Base-by-base conservation (phyloP, 2,797 vertebrate genomes). In the Todus mexicanus region DNA sequence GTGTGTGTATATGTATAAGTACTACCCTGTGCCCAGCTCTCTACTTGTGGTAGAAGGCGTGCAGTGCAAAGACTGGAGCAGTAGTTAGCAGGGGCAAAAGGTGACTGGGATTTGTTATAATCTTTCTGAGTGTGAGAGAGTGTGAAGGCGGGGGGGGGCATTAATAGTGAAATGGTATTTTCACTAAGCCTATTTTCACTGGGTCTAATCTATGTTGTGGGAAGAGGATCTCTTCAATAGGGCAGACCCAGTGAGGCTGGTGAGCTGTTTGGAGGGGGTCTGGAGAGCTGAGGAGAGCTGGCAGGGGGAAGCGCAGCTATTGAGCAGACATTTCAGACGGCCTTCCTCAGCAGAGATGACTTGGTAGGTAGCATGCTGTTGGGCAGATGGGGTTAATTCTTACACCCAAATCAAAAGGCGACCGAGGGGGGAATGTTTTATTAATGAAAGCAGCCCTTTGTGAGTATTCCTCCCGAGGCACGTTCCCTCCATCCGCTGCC, bases 371-470 rank as follows among this genome's bases (percentile, higher is more conserved):
- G 93, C 2, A 2, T 92, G 91, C 89, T 91, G 91, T 91, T 96
- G 94, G 93, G 89, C 95, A 96, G 94, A 95, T 95, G 92, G 96
- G 95, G 95, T 96, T 96, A 96, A 96, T 95, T 95, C 93, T 95
- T 96, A 96, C 95, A 93, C 95, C 94, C 94, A 96, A 96, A 96
- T 96, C 93, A 96, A 95, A 96, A 96, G 95, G 92, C 91, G 43
- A 95, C 92, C 5, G 87, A 93, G 94, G 92, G 96, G 93, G 95
- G 93, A 96, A 96, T 96, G 96, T 95, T 96, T 96, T 96, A 96
- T 96, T 96, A 96, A 96, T 96, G 94, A 96, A 96, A 96, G 92
- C 95, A 95, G 91, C 93, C 96, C 94, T 96, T 96, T 95, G 95
- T 95, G 93, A 96, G 94, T 88, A 92, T 96, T 96, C 68, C 93